Percentiles rank a stretch among this genome's conserved stretches.
Conservation (phyloP, 2,113 vertebrate genomes). For the human (Homo sapiens) region GRCh38 chr12:111760001-111760500, state of each 20-base stretch:
- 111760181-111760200: neutral
- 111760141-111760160: neutral
- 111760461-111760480: neutral
- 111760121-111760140: neutral
- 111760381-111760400: neutral
- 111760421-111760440: neutral
- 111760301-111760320: neutral
- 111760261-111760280: too few relatives aligned
- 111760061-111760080: too few relatives aligned
- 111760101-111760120: neutral
- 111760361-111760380: neutral
- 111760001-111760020: too few relatives aligned
- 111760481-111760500: too few relatives aligned
- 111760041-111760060: too few relatives aligned
- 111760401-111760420: neutral
- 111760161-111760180: rapidly evolving
- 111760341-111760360: neutral
- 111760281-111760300: neutral
- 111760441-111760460: neutral
- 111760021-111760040: too few relatives aligned
- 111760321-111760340: neutral
- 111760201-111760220: neutral
- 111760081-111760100: neutral
- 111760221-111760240: neutral
- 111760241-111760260: neutral